Percentiles rank a stretch among this genome's conserved stretches.
These are phyloP conservation scores for Chymomyza amoena DNA, from an alignment of 2,888 invertebrate species.

Conservation along the genomic window DNA sequence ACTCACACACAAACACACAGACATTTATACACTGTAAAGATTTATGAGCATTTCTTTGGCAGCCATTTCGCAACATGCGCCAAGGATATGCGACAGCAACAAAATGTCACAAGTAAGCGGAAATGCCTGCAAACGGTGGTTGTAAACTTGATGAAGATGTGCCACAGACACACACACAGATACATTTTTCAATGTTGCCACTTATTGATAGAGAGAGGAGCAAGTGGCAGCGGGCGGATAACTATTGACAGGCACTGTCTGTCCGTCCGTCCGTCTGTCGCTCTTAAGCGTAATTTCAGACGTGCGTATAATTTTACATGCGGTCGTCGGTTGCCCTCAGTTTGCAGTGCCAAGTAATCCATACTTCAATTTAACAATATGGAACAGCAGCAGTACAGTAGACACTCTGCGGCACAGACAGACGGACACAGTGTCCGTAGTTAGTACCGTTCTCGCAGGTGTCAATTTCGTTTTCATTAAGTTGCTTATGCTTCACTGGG, in stretches of 20 bases:
- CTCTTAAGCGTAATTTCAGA: slow-evolving; percentile 58
- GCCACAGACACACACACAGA: background rate
- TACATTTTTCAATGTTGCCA: background rate
- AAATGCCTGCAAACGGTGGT: slow-evolving; percentile 29
- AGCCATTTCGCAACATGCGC: slow-evolving; percentile 2
- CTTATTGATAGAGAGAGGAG: background rate
- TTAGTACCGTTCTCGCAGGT: slow-evolving; percentile 38
- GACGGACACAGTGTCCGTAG: background rate
- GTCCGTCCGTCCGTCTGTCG: background rate
- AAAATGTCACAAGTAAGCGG: slow-evolving; percentile 47
- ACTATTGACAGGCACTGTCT: slow-evolving; percentile 67
- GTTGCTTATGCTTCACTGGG: slow-evolving; percentile 66
- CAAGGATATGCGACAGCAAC: slow-evolving; percentile 36
- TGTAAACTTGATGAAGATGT: background rate
- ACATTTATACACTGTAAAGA: slow-evolving; percentile 36
- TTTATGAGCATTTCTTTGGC: slow-evolving; percentile 60
- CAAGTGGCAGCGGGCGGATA: background rate
- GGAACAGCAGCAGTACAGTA: background rate
- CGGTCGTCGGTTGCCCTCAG: background rate
- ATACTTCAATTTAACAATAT: slow-evolving; percentile 26
- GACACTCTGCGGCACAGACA: background rate
- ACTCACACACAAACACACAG: background rate
- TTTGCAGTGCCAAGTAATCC: slow-evolving; percentile 4
- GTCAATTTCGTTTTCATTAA: slow-evolving; percentile 73
- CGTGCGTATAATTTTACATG: slow-evolving; percentile 67